Evolutionary conservation across 2,888 invertebrate genomes (phyloP), one percentile per base, ranked within the genome.

Genomic region (Lasioglossum morio): DNA sequence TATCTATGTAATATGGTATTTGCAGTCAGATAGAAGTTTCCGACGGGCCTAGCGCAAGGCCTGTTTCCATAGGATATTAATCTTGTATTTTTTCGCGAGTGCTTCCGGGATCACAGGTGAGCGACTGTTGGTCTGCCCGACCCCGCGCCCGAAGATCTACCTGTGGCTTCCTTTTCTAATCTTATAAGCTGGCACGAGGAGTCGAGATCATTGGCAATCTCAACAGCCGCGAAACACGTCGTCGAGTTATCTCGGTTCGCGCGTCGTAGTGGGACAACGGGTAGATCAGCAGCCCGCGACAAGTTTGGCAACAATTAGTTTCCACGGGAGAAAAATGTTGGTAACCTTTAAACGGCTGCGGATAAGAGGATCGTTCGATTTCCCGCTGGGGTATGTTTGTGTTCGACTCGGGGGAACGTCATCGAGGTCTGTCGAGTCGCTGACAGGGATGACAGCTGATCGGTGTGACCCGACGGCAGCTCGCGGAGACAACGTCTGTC

Each of bases 21-120:
- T 34, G 16, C 1, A 63, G 19, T 30, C 2, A 16, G 63, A 60
- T 60, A 60, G 27, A 30, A 14, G 30, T 30, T 57, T 57, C 57
- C 57, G 63, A 30, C 63, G 63, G 30, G 19, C 8, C 2, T 8
- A 19, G 34, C 8, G 12, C n/a, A 30, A 43, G 34, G 12, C n/a
- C 12, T 16, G 27, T 81, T 46, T 30, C 10, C 34, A 34, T 37
- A 12, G 16, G 48, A 72, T 75, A 75, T 80, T 75, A 57, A 74
- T 79, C 70, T 53, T 8, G 69, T 19, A 77, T 16, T 72, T 85
- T 85, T 84, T 77, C 43, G 5, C 53, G 43, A n/a, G 43, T 69
- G 74, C 82, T 89, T 89, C 89, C 88, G 86, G 87, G 85, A 89
- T 89, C 86, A 73, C 84, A 81, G 81, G 81, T 82, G 83, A 89